Evolutionary conservation across 2,888 invertebrate genomes (phyloP).

Genomic region (Brenthis daphne): DNA sequence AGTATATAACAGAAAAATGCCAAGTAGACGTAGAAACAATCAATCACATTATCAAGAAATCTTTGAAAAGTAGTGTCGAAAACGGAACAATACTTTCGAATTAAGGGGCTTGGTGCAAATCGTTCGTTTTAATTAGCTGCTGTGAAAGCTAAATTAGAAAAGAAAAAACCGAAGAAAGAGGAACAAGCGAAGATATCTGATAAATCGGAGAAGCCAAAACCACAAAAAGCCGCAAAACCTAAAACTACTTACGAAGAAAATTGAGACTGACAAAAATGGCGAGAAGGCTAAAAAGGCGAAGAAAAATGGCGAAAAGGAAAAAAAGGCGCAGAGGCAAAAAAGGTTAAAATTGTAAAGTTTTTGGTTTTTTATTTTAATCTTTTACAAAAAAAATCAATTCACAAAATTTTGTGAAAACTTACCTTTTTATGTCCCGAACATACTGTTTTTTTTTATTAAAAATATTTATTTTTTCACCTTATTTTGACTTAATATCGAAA

Average conservation of each 20-base stretch:
- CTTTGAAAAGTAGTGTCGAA: conserved; percentile 60
- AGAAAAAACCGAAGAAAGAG: conserved; percentile 39
- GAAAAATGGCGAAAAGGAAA: too few species aligned
- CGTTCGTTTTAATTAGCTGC: conserved; percentile 66
- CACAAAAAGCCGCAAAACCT: conserved; percentile 22
- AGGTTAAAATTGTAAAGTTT: too few species aligned
- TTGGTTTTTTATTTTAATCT: too few species aligned
- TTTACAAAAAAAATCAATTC: too few species aligned
- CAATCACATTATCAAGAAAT: conserved; percentile 62
- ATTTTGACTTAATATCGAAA: too few species aligned
- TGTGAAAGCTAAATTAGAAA: conserved; percentile 46
- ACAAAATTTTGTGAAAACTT: too few species aligned
- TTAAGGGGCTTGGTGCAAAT: conserved; percentile 63
- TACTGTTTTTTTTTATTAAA: too few species aligned
- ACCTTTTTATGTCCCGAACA: too few species aligned
- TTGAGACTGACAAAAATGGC: conserved; percentile 32
- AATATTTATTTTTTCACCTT: too few species aligned
- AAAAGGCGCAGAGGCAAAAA: too few species aligned
- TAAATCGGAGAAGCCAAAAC: conserved; percentile 31
- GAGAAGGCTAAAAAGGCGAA: conserved; percentile 17
- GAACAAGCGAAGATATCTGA: conserved; percentile 18
- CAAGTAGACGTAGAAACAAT: conserved; percentile 57
- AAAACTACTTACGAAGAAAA: conserved; percentile 27
- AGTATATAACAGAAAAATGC: conserved; percentile 59
- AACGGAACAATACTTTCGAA: conserved; percentile 61